phyloP scores from a whole-genome alignment of 2,113 vertebrate species.

The Muntiacus muntjak region DNA sequence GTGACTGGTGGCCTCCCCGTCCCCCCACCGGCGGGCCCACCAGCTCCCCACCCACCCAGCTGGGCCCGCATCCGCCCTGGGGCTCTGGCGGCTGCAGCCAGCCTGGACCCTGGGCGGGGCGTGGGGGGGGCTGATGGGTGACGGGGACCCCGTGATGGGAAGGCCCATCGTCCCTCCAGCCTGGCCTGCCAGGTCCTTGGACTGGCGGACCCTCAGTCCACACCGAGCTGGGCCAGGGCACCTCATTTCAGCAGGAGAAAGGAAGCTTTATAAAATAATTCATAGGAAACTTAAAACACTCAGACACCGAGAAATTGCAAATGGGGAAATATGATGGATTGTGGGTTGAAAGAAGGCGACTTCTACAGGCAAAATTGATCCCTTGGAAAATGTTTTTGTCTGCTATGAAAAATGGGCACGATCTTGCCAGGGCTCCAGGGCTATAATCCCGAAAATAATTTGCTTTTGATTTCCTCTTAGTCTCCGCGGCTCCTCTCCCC shows the following conservation, averaged over 20 bases:
- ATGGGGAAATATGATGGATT: constrained; percentile 98
- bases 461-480: constrained; percentile 82
- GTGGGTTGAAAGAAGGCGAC: constrained; percentile 93
- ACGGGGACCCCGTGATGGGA: constrained; percentile 88
- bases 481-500: constrained; percentile 15
- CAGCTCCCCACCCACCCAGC: not conserved
- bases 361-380: constrained; percentile 94
- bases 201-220: constrained; percentile 66
- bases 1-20: not conserved
- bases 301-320: constrained; percentile 86
- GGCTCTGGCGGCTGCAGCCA: constrained; percentile 66
- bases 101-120: not conserved
- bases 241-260: constrained; percentile 76
- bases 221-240: constrained; percentile 70
- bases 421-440: constrained; percentile 84
- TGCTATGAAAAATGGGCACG: constrained; percentile 98
- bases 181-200: constrained; percentile 85
- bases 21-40: fast-evolving
- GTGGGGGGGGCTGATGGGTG: constrained; percentile 82
- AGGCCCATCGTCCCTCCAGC: constrained; percentile 82
- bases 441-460: constrained; percentile 87
- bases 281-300: constrained; percentile 88
- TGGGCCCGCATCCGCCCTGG: not conserved
- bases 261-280: constrained; percentile 85
- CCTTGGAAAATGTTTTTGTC: constrained; percentile 99